Evolutionary conservation across 2,888 invertebrate species (phyloP), one percentile per base, ranked within the genome.

Genomic region (Lasioglossum vierecki): DNA sequence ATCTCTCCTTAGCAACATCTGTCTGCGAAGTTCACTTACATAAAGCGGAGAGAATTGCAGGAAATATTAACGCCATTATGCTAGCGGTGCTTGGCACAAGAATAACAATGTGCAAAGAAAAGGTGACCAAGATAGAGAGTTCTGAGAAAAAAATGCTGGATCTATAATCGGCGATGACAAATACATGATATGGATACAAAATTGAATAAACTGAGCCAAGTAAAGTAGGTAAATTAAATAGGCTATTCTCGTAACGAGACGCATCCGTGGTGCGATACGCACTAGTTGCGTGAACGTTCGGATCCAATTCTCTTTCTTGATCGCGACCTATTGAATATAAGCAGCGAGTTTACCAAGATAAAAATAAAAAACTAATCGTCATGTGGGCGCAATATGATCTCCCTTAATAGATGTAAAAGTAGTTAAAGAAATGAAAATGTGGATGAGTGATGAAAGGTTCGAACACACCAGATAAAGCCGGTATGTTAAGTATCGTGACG

Each of bases 31-130:
- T 84, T 68, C 30, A 6, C 68, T 77, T 77, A 77, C 57, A 74
- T 68, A 77, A 70, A 80, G 6, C 68, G 60, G 15, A 46, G 8
- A 2, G n/a, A 26, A 35, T 15, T 35, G n/a, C 63, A 53, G 68
- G 49, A 84, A 79, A 74, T 44, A 77, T 84, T 80, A 80, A 57
- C 80, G 53, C 74, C 18, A 79, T 66, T 63, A 8, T 63, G 18
- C 5, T 63, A 63, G 63, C 30, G 63, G 18, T 30, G 26, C 30
- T 30, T 30, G 0, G 18, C 5, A 63, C 63, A 6, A 26, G 63
- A 63, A 30, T 30, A 63, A 63, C 30, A 57, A n/a, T 4, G 57
- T n/a, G 57, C 35, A 13, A 63, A 8, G 60, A 60, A 2, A 63
- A 18, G 18, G 63, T 30, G 63, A 30, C 15, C 18, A 30, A 8